phyloP scores from a whole-genome alignment of 1,140 invertebrate genomes.

The Drosophila elegans region DNA sequence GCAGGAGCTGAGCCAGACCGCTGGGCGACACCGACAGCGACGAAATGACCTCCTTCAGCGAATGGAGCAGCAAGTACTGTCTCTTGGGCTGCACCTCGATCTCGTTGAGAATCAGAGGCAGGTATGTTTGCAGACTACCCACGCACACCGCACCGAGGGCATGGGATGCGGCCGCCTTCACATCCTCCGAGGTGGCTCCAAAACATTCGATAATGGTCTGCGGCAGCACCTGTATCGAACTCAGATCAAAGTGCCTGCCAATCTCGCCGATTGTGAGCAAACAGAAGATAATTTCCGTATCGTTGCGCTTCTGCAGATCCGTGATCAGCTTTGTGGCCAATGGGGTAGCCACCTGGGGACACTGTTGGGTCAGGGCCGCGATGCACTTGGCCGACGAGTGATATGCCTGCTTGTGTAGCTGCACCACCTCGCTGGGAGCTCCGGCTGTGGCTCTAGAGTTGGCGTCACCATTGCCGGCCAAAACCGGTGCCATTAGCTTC shows the following conservation, averaged over 20 bases:
- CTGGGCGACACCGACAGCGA: conserved; percentile 92
- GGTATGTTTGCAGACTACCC: conserved; percentile 96
- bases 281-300: conserved; percentile 96
- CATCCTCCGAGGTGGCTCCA: conserved; percentile 92
- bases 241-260: conserved; percentile 95
- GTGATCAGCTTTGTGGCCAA: conserved; percentile 94
- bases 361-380: conserved; percentile 94
- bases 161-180: conserved; percentile 98
- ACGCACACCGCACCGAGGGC: conserved; percentile 97
- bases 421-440: conserved; percentile 64
- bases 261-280: conserved; percentile 98
- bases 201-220: conserved; percentile 92
- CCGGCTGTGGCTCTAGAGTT: conserved; percentile 13
- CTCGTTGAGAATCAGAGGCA: conserved; percentile 97
- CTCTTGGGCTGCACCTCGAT: conserved; percentile 96
- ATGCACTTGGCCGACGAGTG: conserved; percentile 98
- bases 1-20: conserved; percentile 92
- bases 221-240: conserved; percentile 90
- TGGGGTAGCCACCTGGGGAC: conserved; percentile 89
- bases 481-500: conserved; percentile 89
- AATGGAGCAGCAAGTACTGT: conserved; percentile 98
- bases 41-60: conserved; percentile 98
- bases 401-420: conserved; percentile 91
- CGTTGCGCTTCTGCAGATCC: conserved; percentile 91
- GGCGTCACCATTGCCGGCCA: conserved; percentile 40